Conservation (phyloP, 2,797 vertebrate species). For the Leptoclinus maculatus region DNA sequence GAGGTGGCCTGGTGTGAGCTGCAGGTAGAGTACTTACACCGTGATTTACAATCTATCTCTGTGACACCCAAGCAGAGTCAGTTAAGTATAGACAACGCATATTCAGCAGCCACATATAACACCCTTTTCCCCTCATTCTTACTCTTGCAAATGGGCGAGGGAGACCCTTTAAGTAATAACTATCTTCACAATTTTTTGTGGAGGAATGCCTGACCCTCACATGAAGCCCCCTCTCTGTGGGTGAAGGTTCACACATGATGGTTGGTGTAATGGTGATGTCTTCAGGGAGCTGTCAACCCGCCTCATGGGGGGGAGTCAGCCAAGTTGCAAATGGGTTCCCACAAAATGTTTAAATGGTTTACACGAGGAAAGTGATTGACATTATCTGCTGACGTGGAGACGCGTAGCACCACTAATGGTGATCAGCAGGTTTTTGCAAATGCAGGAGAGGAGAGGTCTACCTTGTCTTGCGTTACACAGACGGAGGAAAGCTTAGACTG, state of each 20-base stretch:
- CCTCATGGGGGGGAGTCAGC: constrained; percentile 25
- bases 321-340: constrained; percentile 59
- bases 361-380: constrained; percentile 49
- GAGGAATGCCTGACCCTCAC: constrained; percentile 16
- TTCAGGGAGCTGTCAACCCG: constrained; percentile 60
- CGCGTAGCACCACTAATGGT: background rate
- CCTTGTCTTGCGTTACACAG: constrained; percentile 60
- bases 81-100: background rate
- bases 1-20: constrained; percentile 99
- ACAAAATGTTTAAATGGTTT: constrained; percentile 50
- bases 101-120: background rate
- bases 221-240: constrained; percentile 33
- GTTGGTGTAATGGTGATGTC: constrained; percentile 49
- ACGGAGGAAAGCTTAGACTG: constrained; percentile 65
- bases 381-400: constrained; percentile 24
- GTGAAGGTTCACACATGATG: constrained; percentile 41
- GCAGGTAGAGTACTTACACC: constrained; percentile 85
- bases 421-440: constrained; percentile 57
- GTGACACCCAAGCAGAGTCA: background rate
- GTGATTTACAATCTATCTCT: constrained; percentile 3
- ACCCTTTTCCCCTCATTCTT: background rate
- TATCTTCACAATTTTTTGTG: background rate
- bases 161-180: background rate
- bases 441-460: constrained; percentile 28
- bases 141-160: background rate